Conservation (phyloP, 2,797 vertebrate species). For the Lacerta bilineata region DNA sequence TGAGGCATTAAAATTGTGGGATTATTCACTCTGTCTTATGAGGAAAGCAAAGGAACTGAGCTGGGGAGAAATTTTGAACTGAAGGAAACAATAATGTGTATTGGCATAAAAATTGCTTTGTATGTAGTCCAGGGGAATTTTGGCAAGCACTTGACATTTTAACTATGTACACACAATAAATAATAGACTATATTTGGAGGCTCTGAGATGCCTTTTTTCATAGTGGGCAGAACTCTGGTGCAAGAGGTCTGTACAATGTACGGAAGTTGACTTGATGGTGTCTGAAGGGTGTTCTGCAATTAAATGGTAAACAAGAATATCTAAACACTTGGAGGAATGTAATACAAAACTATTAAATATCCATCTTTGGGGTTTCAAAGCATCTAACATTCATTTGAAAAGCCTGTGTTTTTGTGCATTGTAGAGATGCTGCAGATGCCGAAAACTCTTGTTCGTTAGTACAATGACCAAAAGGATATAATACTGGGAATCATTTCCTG, state of each 20-base stretch:
- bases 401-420: neutral
- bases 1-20: constrained; percentile 67
- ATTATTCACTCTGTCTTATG: constrained; percentile 63
- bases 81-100: constrained; percentile 65
- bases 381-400: neutral
- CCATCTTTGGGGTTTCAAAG: neutral
- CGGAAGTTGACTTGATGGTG: constrained; percentile 54
- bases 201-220: constrained; percentile 75
- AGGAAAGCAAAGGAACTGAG: constrained; percentile 23
- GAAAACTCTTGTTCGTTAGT: neutral
- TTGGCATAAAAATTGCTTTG: constrained; percentile 64
- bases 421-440: constrained; percentile 44
- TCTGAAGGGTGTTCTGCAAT: constrained; percentile 59
- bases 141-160: constrained; percentile 73
- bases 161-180: constrained; percentile 59
- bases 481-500: neutral
- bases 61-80: constrained; percentile 29
- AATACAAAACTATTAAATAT: neutral
- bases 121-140: constrained; percentile 68
- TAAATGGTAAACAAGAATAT: constrained; percentile 65
- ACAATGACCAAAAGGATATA: neutral
- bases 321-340: constrained; percentile 42
- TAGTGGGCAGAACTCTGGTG: constrained; percentile 74
- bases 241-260: constrained; percentile 74
- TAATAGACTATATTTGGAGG: constrained; percentile 72